Percentiles rank a stretch among this genome's conserved stretches.
Conservation (phyloP, 2,888 invertebrate genomes). For the Noctua janthe region DNA sequence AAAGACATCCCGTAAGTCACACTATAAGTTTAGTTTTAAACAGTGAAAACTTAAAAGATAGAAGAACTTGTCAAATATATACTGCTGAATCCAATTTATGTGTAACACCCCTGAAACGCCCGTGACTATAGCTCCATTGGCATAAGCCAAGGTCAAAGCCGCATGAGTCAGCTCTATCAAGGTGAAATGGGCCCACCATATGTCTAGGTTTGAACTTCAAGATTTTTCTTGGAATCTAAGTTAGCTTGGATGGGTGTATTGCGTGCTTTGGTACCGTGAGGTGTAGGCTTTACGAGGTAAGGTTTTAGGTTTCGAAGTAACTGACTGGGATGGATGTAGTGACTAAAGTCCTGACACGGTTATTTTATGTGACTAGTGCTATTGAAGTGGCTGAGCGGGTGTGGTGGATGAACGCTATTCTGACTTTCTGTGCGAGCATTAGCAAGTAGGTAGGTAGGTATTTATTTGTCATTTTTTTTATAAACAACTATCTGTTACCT, state of each 20-base stretch:
- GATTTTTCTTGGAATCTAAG: constrained; percentile 1
- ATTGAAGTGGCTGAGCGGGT: background rate
- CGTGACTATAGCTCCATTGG: background rate
- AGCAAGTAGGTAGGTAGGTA: background rate
- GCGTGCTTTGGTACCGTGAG: constrained; percentile 13
- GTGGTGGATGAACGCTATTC: background rate
- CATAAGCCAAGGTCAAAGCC: constrained; percentile 23
- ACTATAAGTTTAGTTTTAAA: no score
- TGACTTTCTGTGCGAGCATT: background rate
- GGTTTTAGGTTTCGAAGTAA: background rate
- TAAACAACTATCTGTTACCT: no score
- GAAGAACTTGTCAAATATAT: background rate
- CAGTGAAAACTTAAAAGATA: background rate
- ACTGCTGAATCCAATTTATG: background rate
- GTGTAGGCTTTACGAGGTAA: background rate
- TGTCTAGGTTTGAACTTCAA: constrained; percentile 38
- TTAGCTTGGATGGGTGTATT: constrained; percentile 11
- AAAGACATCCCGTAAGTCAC: no score
- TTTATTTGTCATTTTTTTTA: background rate
- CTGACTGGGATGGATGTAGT: background rate
- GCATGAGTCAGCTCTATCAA: constrained; percentile 48
- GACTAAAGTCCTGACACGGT: background rate
- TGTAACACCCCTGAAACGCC: background rate
- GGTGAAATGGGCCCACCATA: constrained; percentile 4
- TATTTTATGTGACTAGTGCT: no score